Evolutionary conservation across 2,888 invertebrate species (phyloP), one percentile per base, ranked within the genome.

Genomic region (Meandrusa payeni): DNA sequence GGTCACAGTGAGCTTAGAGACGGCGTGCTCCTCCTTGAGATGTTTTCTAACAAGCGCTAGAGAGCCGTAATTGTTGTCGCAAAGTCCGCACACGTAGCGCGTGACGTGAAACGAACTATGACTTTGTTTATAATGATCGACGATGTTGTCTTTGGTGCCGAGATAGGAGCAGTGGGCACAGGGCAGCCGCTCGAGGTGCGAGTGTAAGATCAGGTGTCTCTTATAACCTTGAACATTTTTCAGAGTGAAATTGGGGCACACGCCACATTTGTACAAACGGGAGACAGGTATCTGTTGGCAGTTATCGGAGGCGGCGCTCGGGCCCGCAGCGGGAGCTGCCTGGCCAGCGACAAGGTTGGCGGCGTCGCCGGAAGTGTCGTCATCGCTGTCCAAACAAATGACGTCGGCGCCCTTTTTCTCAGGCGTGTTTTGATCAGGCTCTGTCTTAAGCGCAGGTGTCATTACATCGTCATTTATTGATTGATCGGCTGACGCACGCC

Each of bases 311-410:
- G 12, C 13, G 15, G 5, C 10, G 2, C 11, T 9, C 9, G 11
- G 19, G 7, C 26, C 29, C 1, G 13, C 28, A 3, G 13, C 9
- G 23, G 40, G 43, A 5, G 31, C 36, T 6, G 24, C 40, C 0
- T 77, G 71, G 6, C 62, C 64, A 0, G 75, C 69, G 1, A 71
- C n/a, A n/a, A n/a, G n/a, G n/a, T n/a, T n/a, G n/a, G n/a, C n/a
- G n/a, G n/a, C n/a, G n/a, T n/a, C n/a, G n/a, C n/a, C n/a, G n/a
- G 53, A 15, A 13, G 55, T 63, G 1, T 85, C 87, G 1, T 86
- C 87, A 15, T 88, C 87, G 39, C 85, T 86, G 36, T 87, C 86
- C 20, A 85, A 51, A 28, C 76, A 76, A 6, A 79, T 64, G 0
- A 75, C 51, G 0, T 62, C 54, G 2, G 23, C 7, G 0, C 46